A percentile compares a stretch with the other conserved stretches of the same genome.
These are phyloP conservation scores for Mycalesis mineus DNA, from an alignment of 2,888 invertebrate genomes.

Conservation along the genomic window DNA sequence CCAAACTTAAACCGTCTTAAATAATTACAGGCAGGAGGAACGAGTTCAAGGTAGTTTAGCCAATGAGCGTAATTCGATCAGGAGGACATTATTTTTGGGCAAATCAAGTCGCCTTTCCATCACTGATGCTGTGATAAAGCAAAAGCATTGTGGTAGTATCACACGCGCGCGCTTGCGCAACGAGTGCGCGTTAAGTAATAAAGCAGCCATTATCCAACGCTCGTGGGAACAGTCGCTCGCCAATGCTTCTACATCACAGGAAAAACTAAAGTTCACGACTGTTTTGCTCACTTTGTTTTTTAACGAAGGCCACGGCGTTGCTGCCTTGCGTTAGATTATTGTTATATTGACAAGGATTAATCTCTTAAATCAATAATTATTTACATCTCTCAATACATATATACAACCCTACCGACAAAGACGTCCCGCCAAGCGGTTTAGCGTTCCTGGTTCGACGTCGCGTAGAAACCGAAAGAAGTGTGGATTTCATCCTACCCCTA, in stretches of 20 bases:
- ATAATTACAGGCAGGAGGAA: too few relatives aligned
- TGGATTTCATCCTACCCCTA: too few relatives aligned
- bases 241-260: slow-evolving; percentile 18
- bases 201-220: slow-evolving; percentile 69
- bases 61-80: too few relatives aligned
- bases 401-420: too few relatives aligned
- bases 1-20: too few relatives aligned
- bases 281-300: neutral
- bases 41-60: too few relatives aligned
- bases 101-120: slow-evolving; percentile 5
- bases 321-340: neutral
- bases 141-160: slow-evolving; percentile 30
- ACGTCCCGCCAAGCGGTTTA: too few relatives aligned
- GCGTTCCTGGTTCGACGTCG: too few relatives aligned
- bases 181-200: slow-evolving; percentile 65
- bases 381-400: too few relatives aligned
- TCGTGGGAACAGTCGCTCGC: slow-evolving; percentile 59
- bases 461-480: too few relatives aligned
- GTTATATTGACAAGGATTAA: too few relatives aligned
- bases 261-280: slow-evolving; percentile 22
- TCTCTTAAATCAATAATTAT: too few relatives aligned
- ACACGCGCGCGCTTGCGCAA: slow-evolving; percentile 58
- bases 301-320: neutral
- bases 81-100: neutral
- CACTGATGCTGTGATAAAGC: slow-evolving; percentile 13